Base-by-base conservation (phyloP, 2,888 invertebrate species). In the Sinodicranocentrus sp. region DNA sequence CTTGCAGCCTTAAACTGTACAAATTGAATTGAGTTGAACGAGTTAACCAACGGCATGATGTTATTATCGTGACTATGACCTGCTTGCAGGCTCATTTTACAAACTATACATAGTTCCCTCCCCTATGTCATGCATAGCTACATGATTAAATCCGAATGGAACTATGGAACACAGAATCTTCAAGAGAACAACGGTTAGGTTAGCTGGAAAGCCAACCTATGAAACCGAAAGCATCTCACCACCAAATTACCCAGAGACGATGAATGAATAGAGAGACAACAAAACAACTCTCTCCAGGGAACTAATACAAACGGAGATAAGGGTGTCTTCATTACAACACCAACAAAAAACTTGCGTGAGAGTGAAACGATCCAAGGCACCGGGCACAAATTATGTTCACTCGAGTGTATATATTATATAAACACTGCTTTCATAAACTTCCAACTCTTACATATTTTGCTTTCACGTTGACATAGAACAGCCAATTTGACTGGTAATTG, bases 261-360 rank as follows among this genome's bases (percentile, higher is more conserved):
- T 72, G 48, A 79, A 65, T 70, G 33, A 79, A 65, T 61, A 59
- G 28, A 28, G 63, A 72, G 39, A 73, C 72, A 67, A 73, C 48
- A 48, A n/a, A 78, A 54, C 79, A 57, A 63, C 48, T 80, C 80
- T 72, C 80, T 80, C 80, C 80, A 43, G 80, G 80, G 80, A 80
- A 33, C 80, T 80, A 80, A 80, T 80, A 71, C 80, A 65, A 73
- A 13, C 57, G 43, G 67, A 72, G 80, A 80, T 80, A 72, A 80
- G 80, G 72, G 67, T 28, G 72, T 80, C 80, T 72, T 39, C 57
- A 80, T 80, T 79, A 63, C 79, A 71, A n/a, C n/a, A 6, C 79
- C 57, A 52, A 23, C 71, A 72, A 79, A 72, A 72, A 72, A 71
- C 6, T 54, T 21, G n/a, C 13, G 28, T 26, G 13, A 28, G 39